Conservation (phyloP, 2,797 vertebrate species). For the Propithecus deckenii region DNA sequence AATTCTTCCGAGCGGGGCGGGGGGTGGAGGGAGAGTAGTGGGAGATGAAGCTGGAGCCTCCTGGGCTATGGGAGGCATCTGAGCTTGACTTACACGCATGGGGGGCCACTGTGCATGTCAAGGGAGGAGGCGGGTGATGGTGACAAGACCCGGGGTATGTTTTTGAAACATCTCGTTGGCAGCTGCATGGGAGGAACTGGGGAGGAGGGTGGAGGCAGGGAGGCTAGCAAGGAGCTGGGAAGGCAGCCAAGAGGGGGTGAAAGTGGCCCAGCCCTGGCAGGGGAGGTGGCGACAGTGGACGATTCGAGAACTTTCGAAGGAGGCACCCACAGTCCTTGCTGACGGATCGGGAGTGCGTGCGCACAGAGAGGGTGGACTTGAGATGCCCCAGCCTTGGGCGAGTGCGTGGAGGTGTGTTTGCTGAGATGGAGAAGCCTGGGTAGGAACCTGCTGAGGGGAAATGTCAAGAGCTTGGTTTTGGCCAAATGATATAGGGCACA, state of each 20-base stretch:
- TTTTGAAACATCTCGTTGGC: not conserved
- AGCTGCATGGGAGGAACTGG: not conserved
- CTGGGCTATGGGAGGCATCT: not conserved
- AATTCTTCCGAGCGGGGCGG: rapidly evolving
- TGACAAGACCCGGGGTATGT: not conserved
- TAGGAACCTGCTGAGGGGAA: not conserved
- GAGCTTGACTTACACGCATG: not conserved
- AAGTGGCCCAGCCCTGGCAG: not conserved
- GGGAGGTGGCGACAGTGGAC: not conserved
- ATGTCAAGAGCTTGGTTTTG: not conserved
- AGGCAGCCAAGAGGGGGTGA: not conserved
- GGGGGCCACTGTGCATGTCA: not conserved
- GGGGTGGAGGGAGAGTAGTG: too few relatives aligned
- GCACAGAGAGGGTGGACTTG: rapidly evolving
- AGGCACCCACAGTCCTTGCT: not conserved
- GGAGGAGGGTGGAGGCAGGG: not conserved
- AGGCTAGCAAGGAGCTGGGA: not conserved
- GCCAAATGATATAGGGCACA: conserved; percentile 27
- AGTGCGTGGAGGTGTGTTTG: not conserved
- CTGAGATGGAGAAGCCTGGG: not conserved
- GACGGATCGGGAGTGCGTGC: not conserved
- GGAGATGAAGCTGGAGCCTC: not conserved
- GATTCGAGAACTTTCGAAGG: not conserved
- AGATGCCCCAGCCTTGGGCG: not conserved
- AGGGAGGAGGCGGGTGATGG: not conserved